These are phyloP conservation scores for Hemichromis elongatus DNA, from an alignment of 2,113 vertebrate species.

Conservation along the genomic window DNA sequence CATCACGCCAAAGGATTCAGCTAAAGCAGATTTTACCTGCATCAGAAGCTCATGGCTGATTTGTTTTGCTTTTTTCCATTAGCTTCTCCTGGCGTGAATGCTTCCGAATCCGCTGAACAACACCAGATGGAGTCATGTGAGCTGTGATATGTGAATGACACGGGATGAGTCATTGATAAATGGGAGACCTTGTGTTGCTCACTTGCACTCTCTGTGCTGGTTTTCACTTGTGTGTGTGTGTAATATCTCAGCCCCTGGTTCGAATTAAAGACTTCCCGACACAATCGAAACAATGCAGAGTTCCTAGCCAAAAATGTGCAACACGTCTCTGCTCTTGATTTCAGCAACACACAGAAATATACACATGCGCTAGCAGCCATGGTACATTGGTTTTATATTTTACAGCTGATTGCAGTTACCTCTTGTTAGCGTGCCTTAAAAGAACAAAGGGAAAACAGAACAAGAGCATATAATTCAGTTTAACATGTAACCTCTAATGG, in stretches of 20 bases:
- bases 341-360: constrained; percentile 10
- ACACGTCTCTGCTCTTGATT: constrained; percentile 27
- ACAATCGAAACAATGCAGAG: constrained; percentile 37
- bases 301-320: constrained; percentile 20
- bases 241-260: constrained; percentile 27
- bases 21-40: background rate
- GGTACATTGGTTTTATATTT: constrained; percentile 29
- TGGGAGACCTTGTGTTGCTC: background rate
- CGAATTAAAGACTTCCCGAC: constrained; percentile 55
- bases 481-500: background rate
- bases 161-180: constrained; percentile 12
- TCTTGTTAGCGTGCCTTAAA: constrained; percentile 13
- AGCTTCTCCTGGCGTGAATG: background rate
- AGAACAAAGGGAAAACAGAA: constrained; percentile 31
- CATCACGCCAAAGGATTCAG: background rate
- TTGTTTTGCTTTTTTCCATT: background rate
- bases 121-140: background rate
- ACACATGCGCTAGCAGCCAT: background rate
- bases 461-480: background rate
- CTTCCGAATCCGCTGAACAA: background rate
- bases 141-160: background rate
- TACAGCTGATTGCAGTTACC: constrained; percentile 48
- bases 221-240: background rate
- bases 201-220: background rate
- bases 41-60: background rate